Evolutionary conservation across 2,888 invertebrate genomes (phyloP), one percentile per base, ranked within the genome.

Genomic region (Chalcosyrphus nemorum): DNA sequence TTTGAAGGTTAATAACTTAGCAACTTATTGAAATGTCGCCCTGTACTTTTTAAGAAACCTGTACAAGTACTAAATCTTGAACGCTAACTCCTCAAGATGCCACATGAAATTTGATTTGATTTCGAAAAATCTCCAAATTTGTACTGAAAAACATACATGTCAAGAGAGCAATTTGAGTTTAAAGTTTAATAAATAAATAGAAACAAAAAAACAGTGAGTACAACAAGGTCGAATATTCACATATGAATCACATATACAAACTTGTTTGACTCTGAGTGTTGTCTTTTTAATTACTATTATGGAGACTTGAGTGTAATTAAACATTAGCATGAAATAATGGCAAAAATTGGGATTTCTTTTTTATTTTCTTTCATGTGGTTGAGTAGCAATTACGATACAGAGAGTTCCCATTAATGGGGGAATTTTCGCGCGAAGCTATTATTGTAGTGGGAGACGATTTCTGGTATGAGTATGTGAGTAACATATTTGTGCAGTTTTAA

Each of bases 251-350:
- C 24, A 24, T 17, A 38, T 19, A 50, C 59, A 71, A 59, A 50
- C 47, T 32, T 57, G 65, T 50, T 65, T 72, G 56, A 38, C 75
- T 47, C 41, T 57, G 50, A 41, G 43, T 35, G 50, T 59, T 65
- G 50, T 21, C 52, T 72, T 65, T 72, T 65, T 78, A 78, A 78
- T 72, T 72, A 29, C 72, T 43, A 57, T 72, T 59, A 35, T 43
- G 63, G 35, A 19, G 41, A 38, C 41, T 68, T 29, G 41, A 32
- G 54, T 15, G 61, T 81, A 76, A 81, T 75, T 76, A 76, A 43
- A 56, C 32, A 68, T 75, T 81, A 75, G 19, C 56, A 63, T 70
- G 66, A 70, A 75, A 81, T 57, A 70, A 81, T 76, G 76, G 63
- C 70, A 63, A 63, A 27, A 65, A 47, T 38, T 65, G 19, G 38